Evolutionary conservation across 30 jellyfish, hydroid and myxozoan genomes (phyloP).

Genomic region (Aurelia sp.): DNA sequence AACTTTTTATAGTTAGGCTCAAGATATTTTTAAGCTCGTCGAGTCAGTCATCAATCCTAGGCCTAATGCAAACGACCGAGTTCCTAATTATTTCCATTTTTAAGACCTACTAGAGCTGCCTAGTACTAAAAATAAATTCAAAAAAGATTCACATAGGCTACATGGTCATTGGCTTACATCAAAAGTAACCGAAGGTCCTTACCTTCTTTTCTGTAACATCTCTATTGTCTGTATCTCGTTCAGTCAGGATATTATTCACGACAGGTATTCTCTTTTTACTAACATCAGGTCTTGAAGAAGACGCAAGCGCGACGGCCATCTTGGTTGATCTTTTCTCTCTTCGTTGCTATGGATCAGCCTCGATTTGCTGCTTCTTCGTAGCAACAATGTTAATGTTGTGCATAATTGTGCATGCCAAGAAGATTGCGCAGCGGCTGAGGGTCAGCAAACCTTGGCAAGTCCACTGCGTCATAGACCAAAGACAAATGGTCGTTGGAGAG

Average conservation of each 20-base stretch:
- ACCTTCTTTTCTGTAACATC: conserved; percentile 20
- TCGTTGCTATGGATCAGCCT: conserved; percentile 20
- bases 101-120: too few species aligned
- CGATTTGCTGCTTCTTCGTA: conserved; percentile 22
- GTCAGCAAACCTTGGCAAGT: background rate
- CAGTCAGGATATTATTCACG: conserved; percentile 35
- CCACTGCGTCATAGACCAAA: too few species aligned
- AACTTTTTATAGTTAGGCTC: too few species aligned
- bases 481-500: background rate
- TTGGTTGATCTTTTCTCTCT: conserved; percentile 15
- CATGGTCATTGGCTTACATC: too few species aligned
- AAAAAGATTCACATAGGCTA: too few species aligned
- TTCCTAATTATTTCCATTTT: background rate
- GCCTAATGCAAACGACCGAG: too few species aligned
- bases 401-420: too few species aligned
- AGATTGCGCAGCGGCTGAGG: background rate
- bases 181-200: background rate
- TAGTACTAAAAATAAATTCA: background rate
- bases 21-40: too few species aligned
- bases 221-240: conserved; percentile 10
- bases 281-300: background rate
- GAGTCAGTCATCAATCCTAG: too few species aligned
- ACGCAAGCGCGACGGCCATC: conserved; percentile 49
- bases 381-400: too few species aligned
- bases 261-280: conserved; percentile 39